Conservation (phyloP, 2,113 vertebrate genomes). For the Hippocampus abdominalis region DNA sequence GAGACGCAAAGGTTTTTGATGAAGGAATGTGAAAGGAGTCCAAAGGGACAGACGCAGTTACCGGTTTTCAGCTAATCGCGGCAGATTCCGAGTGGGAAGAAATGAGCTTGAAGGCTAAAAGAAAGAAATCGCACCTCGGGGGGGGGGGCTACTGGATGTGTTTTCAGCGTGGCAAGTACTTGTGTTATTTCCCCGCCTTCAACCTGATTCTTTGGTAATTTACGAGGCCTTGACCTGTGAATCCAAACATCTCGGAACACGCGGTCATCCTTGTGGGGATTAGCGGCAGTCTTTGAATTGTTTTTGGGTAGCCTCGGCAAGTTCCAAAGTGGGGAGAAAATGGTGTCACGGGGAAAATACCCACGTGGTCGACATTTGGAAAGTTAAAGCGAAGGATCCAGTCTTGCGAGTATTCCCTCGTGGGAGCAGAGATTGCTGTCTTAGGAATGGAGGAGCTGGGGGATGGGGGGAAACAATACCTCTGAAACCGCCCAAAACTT, state of each 20-base stretch:
- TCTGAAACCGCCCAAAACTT: too few species aligned
- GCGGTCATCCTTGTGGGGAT: slow-evolving; percentile 23
- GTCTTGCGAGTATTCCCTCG: too few species aligned
- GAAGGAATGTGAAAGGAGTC: slow-evolving; percentile 35
- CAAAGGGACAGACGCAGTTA: neutral
- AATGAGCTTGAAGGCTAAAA: neutral
- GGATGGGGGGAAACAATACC: too few species aligned
- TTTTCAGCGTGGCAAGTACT: slow-evolving; percentile 20
- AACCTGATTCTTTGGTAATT: slow-evolving; percentile 46
- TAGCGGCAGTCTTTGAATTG: slow-evolving; percentile 31
- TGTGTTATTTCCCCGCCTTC: neutral
- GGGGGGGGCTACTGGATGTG: neutral
- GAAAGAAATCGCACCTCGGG: neutral
- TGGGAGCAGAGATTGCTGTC: too few species aligned
- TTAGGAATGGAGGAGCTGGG: too few species aligned
- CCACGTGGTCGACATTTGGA: neutral
- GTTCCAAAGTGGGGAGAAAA: slow-evolving; percentile 20
- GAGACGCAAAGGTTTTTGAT: slow-evolving; percentile 26
- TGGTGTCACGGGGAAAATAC: neutral
- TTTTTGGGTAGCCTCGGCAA: slow-evolving; percentile 7
- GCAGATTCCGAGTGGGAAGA: neutral
- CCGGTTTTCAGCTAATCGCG: neutral
- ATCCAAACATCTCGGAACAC: slow-evolving; percentile 25
- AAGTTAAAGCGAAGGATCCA: neutral
- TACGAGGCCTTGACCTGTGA: slow-evolving; percentile 39